Base-by-base conservation (phyloP, 2,797 vertebrate species). In the Valencia hispanica region DNA sequence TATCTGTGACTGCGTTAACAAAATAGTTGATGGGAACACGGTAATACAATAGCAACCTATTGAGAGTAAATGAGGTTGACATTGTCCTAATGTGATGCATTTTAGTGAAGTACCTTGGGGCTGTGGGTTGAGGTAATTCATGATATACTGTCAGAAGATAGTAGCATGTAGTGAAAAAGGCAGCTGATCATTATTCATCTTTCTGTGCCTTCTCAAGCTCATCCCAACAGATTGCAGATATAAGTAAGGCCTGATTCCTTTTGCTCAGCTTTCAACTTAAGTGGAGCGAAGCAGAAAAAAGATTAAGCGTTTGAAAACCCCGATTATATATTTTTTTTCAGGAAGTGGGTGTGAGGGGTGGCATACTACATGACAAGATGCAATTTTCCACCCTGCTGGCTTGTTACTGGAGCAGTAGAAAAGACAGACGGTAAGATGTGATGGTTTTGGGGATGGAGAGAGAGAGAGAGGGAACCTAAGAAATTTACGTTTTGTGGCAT, bases 311-410 rank as follows among this genome's bases (percentile, higher is more conserved):
- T 63, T 30, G 55, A 57, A 57, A 57, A 57, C 55, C 30, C 12
- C 30, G 55, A 57, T 57, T 17, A 15, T 57, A 6, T 17, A 22
- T 55, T 20, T 63, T 53, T 53, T 57, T 53, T n/a, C 17, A 36
- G 59, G 7, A 63, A 63, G 32, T 22, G 59, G n/a, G 32, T 36
- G 59, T 36, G 96, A 97, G 84, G 86, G 85, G 79, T 81, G 72
- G 48, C 48, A 94, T 96, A 97, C 96, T 96, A 97, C 97, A 97
- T 96, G 97, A 97, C 96, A 98, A 93, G 94, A 97, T 94, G 94
- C 96, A 98, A 98, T 98, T 98, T 98, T 97, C 96, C 96, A 96
- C 96, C 95, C 96, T 95, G 93, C 96, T 94, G 96, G 93, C 93
- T 95, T 96, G 95, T 93, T 80, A 73, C 77, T 76, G 80, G 81